A percentile compares a stretch with the other conserved stretches of the same genome.
These are phyloP conservation scores for Bucorvus abyssinicus DNA, from an alignment of 2,797 vertebrate species.

Conservation along the genomic window DNA sequence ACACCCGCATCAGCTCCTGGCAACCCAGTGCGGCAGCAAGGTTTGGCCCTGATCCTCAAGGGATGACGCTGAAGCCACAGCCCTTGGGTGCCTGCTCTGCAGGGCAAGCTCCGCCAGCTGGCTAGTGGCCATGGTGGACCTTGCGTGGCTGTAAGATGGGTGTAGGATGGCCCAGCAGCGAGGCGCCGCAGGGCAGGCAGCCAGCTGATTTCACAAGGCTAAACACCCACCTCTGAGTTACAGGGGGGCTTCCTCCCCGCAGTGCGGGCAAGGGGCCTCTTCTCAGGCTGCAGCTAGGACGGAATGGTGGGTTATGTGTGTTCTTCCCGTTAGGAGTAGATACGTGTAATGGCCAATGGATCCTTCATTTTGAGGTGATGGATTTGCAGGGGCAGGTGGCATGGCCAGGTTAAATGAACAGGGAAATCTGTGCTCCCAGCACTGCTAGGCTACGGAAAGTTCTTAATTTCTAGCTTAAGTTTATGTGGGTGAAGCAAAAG, in stretches of 20 bases:
- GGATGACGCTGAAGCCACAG: not conserved
- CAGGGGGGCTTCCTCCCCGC: not conserved
- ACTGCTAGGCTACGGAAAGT: fast-evolving
- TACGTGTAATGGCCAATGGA: not conserved
- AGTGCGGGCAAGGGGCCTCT: fast-evolving
- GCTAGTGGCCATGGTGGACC: not conserved
- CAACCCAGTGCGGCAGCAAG: fast-evolving
- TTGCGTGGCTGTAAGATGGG: not conserved
- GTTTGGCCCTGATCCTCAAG: not conserved
- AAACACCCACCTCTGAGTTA: not conserved
- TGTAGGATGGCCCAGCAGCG: not conserved
- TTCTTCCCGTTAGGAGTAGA: not conserved
- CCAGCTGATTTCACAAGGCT: not conserved
- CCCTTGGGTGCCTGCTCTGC: not conserved
- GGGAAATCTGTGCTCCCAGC: not conserved
- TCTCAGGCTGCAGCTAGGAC: not conserved
- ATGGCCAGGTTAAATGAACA: not conserved
- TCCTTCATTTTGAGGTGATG: no score
- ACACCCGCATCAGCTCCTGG: not conserved
- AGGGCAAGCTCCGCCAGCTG: not conserved
- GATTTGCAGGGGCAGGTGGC: not conserved
- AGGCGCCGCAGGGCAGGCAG: not conserved
- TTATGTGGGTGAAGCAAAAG: not conserved
- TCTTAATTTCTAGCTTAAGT: fast-evolving
- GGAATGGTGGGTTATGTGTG: not conserved